Evolutionary conservation across 2,797 vertebrate species (phyloP), one percentile per base, ranked within the genome.

Genomic region (Aphelocoma californica): DNA sequence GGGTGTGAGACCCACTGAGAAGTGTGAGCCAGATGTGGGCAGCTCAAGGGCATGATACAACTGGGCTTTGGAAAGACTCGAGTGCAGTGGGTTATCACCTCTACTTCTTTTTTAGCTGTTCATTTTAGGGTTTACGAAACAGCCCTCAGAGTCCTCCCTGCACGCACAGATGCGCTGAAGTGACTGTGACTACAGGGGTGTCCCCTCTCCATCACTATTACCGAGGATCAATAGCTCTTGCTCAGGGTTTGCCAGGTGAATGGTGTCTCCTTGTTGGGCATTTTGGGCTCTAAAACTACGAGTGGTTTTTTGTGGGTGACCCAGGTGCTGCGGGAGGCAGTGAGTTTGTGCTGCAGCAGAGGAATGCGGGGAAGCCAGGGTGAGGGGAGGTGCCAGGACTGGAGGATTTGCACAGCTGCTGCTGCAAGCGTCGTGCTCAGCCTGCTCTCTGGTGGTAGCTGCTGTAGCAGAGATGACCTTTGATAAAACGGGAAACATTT

Each of bases 361-460:
- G 56, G 80, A 94, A 94, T 56, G 85, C 31, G 0, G 91, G 89
- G 73, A 85, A 86, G 90, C 69, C 73, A 1, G 73, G 80, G 48
- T 2, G 3, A 94, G 82, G 94, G 83, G 92, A 84, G 88, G 89
- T 86, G 91, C 88, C 81, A 89, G 74, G 80, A 60, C 31, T 31
- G 47, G 91, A 94, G 92, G 56, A 58, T 92, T 96, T 84, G 73
- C 56, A 56, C 69, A 79, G 89, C 80, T 88, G 80, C 75, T 88
- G 72, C 54, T 91, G 80, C 64, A 48, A 90, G 86, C 7, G 0
- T 91, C 66, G 93, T 88, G 93, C 88, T 85, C 95, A 96, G 93
- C 93, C 96, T 96, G 95, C 96, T 97, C 96, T 93, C 97, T 97
- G 95, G 94, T 84, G 97, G 97, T 88, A 38, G 93, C 86, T 85